phyloP scores from a whole-genome alignment of 2,113 vertebrate species.

The Campylomormyrus numenius region DNA sequence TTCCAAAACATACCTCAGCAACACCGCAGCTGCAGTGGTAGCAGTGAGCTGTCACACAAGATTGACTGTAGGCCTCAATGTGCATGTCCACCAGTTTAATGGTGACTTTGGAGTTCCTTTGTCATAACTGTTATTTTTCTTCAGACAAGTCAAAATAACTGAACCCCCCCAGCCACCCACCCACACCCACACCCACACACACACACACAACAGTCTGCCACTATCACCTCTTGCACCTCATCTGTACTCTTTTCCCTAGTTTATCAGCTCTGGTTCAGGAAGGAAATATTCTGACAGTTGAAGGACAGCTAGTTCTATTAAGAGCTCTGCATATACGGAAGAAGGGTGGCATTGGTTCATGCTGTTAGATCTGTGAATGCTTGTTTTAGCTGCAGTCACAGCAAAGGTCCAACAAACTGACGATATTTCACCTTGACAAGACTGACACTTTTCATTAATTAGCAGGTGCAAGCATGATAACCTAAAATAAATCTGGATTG shows the following conservation, averaged over 20 bases:
- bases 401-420: constrained; percentile 15
- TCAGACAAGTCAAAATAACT: not conserved
- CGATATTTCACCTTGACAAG: constrained; percentile 30
- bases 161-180: not conserved
- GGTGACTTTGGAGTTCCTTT: not conserved
- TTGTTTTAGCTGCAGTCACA: constrained; percentile 6
- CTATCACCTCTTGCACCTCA: not conserved
- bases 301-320: constrained; percentile 34
- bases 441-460: constrained; percentile 30
- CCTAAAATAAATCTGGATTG: not conserved
- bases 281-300: constrained; percentile 10
- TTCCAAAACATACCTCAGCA: not conserved
- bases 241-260: not conserved
- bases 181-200: not conserved
- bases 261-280: constrained; percentile 3
- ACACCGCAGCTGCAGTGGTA: no score
- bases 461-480: not conserved
- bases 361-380: constrained; percentile 6
- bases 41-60: not conserved
- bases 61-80: constrained; percentile 41
- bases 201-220: not conserved
- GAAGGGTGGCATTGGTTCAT: constrained; percentile 9
- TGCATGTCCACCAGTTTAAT: constrained; percentile 42
- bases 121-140: not conserved
- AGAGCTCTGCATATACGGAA: constrained; percentile 6